A percentile compares a stretch with the other conserved stretches of the same genome.
phyloP scores from a whole-genome alignment of 2,888 invertebrate genomes.

The Taphrorychus bicolor region DNA sequence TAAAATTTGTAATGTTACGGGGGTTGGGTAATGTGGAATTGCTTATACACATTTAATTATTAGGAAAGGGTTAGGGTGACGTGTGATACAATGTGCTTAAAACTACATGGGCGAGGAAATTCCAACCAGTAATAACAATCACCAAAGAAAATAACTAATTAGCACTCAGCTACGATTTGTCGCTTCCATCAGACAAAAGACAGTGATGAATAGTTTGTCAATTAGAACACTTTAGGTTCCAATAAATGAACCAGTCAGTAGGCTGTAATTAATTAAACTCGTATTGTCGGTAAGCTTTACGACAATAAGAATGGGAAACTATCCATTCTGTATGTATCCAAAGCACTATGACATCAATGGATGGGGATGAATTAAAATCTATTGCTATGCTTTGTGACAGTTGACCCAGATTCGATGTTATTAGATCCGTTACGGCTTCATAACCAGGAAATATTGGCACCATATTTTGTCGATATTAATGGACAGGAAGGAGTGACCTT shows the following conservation, averaged over 20 bases:
- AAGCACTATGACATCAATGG: background rate
- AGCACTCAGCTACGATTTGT: too few species aligned
- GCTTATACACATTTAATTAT: background rate
- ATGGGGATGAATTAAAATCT: background rate
- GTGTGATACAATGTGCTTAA: conserved; percentile 31
- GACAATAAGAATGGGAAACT: too few species aligned
- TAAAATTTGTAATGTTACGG: background rate
- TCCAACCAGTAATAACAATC: conserved; percentile 16
- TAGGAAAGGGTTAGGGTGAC: conserved; percentile 35
- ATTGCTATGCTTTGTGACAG: background rate
- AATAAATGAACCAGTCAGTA: too few species aligned
- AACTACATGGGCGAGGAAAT: conserved; percentile 16
- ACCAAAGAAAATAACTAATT: too few species aligned
- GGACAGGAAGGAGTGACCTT: too few species aligned
- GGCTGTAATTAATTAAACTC: too few species aligned
- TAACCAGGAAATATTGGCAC: background rate
- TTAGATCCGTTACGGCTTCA: background rate
- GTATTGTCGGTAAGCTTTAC: too few species aligned
- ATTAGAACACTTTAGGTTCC: too few species aligned
- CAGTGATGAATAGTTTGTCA: too few species aligned
- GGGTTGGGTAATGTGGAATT: background rate
- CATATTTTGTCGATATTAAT: background rate
- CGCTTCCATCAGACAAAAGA: too few species aligned
- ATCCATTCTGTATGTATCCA: background rate
- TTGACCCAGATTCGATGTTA: background rate